Evolutionary conservation across 2,888 invertebrate species (phyloP).

Genomic region (Apotomis betuletana): DNA sequence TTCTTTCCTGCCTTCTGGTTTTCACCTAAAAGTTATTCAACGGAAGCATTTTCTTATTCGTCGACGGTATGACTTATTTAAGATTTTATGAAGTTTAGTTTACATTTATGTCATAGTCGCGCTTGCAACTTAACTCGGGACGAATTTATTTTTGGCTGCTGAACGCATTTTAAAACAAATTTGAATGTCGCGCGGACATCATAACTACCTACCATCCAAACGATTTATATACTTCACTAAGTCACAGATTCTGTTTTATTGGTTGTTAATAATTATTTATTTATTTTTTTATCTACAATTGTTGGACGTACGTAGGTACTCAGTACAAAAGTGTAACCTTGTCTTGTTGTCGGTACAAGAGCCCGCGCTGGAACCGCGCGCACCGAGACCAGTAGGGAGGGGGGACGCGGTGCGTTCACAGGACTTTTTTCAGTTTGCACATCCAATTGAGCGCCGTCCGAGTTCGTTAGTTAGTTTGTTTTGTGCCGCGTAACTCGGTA

Average conservation of each 20-base stretch:
- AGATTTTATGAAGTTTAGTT: constrained; percentile 1
- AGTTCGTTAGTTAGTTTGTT: constrained; percentile 36
- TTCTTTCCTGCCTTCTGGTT: constrained; percentile 29
- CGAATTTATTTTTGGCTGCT: no score
- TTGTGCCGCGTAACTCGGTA: constrained; percentile 28
- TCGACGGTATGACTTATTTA: no score
- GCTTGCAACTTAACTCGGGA: not conserved
- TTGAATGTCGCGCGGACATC: no score
- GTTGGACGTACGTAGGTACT: no score
- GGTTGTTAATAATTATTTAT: no score
- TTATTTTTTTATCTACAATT: no score
- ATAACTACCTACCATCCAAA: no score
- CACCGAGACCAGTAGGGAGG: not conserved
- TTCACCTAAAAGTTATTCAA: constrained; percentile 18
- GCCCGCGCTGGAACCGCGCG: not conserved
- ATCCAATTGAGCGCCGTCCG: constrained; percentile 27
- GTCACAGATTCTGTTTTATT: no score
- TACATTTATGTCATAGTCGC: not conserved
- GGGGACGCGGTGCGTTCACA: not conserved
- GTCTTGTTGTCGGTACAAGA: no score
- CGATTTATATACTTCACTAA: no score
- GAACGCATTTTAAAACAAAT: no score
- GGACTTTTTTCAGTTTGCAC: constrained; percentile 30
- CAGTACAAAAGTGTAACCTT: no score
- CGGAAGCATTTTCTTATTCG: not conserved